These are phyloP conservation scores for Folsomia candida DNA, from an alignment of 2,888 invertebrate species.

Conservation along the genomic window DNA sequence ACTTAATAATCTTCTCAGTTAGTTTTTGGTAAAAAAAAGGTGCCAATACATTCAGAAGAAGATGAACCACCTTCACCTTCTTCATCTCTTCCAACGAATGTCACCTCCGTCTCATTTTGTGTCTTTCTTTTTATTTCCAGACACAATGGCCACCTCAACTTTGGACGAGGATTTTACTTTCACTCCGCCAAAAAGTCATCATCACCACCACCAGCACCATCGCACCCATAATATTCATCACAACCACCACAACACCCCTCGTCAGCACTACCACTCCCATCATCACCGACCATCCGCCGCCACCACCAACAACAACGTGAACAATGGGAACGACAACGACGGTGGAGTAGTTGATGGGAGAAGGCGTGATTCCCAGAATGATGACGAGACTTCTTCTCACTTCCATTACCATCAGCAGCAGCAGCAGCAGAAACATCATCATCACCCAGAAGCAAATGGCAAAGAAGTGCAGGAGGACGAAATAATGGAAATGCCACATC, in stretches of 20 bases:
- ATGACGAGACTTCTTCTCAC: background rate
- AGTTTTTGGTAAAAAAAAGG: no score
- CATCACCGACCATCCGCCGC: background rate
- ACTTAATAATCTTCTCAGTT: no score
- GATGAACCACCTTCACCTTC: no score
- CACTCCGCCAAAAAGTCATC: conserved; percentile 10
- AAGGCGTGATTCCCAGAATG: conserved; percentile 11
- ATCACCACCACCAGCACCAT: no score
- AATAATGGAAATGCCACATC: conserved; percentile 1
- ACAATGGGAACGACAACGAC: background rate
- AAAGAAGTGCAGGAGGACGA: no score
- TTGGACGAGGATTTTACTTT: background rate
- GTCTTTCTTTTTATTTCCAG: no score
- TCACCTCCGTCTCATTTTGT: no score
- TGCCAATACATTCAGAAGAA: no score
- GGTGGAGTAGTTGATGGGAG: background rate
- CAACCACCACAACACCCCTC: conserved; percentile 16
- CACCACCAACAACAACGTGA: background rate
- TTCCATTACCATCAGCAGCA: conserved; percentile 10
- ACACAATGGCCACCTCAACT: no score
- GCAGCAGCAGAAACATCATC: background rate
- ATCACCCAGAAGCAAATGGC: background rate
- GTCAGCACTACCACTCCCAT: conserved; percentile 16
- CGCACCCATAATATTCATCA: conserved; percentile 27
- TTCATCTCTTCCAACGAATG: no score